Percentiles rank a stretch among this genome's conserved stretches.
Conservation (phyloP, 2,888 invertebrate genomes). For the Yponomeuta plumbellus region DNA sequence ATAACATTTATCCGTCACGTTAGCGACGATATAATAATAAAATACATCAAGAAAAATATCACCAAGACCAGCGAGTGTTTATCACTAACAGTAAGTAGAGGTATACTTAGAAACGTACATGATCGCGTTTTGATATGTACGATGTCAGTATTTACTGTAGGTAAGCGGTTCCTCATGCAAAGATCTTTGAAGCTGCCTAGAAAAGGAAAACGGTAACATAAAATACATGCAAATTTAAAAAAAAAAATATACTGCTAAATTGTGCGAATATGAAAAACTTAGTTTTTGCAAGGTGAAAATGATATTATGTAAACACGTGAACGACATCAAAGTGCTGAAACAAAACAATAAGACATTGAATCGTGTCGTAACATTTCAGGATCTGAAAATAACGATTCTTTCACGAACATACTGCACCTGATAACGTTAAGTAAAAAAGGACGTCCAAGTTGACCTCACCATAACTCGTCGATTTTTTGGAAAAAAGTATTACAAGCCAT, state of each 20-base stretch:
- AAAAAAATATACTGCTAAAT: constrained; percentile 17
- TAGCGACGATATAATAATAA: background rate
- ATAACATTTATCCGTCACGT: background rate
- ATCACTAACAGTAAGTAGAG: background rate
- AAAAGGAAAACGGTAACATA: constrained; percentile 46
- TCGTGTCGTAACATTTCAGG: background rate
- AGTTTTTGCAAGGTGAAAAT: background rate
- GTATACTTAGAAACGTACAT: constrained; percentile 50
- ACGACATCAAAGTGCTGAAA: background rate
- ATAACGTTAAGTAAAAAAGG: background rate
- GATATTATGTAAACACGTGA: background rate
- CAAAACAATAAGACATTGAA: background rate
- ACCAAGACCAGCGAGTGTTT: background rate
- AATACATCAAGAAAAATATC: background rate
- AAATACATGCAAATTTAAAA: constrained; percentile 41
- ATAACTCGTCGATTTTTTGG: background rate
- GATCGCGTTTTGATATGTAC: constrained; percentile 55
- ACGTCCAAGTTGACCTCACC: background rate
- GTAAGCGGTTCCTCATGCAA: constrained; percentile 65
- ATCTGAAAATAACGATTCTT: background rate
- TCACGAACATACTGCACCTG: background rate
- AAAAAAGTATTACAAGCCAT: background rate
- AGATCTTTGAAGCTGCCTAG: constrained; percentile 60
- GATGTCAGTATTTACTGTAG: constrained; percentile 57
- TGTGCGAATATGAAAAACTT: background rate